Evolutionary conservation across 64 coral and sea anemone genomes (phyloP).

Genomic region (Acropora yongei): DNA sequence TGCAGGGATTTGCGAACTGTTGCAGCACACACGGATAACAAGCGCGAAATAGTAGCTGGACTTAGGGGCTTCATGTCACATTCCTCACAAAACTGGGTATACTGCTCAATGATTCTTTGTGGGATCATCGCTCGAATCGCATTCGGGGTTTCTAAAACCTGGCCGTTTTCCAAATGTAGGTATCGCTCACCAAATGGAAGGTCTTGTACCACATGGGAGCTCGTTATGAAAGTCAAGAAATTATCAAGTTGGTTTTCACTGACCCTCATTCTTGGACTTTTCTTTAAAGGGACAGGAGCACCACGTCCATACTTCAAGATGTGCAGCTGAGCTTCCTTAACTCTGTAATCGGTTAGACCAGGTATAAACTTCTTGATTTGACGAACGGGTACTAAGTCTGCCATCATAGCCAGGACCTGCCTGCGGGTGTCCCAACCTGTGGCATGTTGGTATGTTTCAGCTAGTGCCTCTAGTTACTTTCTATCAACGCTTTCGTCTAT

Average conservation of each 20-base stretch:
- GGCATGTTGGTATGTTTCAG: conserved; percentile 49
- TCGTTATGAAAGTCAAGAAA: conserved; percentile 57
- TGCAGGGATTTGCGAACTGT: conserved; percentile 10
- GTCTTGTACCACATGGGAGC: conserved; percentile 30
- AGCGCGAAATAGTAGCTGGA: background rate
- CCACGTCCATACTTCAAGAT: conserved; percentile 27
- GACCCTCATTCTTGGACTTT: conserved; percentile 36
- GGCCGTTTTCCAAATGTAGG: conserved; percentile 2
- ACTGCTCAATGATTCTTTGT: conserved; percentile 8
- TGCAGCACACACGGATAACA: background rate
- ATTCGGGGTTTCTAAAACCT: conserved; percentile 36
- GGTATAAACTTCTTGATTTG: conserved; percentile 47
- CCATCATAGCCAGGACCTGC: conserved; percentile 46
- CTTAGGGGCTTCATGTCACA: conserved; percentile 3
- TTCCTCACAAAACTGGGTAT: conserved; percentile 31
- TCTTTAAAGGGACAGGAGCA: conserved; percentile 30
- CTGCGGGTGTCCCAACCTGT: conserved; percentile 53
- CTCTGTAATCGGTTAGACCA: conserved; percentile 37
- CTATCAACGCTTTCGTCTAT: background rate
- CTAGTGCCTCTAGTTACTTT: conserved; percentile 45
- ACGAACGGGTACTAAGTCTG: conserved; percentile 27
- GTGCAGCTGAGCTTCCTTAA: conserved; percentile 26
- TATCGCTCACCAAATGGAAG: conserved; percentile 25
- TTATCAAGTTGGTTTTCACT: conserved; percentile 31
- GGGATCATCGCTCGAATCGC: conserved; percentile 20